Conservation (phyloP, 2,113 vertebrate genomes). For the Lamprotornis superbus region DNA sequence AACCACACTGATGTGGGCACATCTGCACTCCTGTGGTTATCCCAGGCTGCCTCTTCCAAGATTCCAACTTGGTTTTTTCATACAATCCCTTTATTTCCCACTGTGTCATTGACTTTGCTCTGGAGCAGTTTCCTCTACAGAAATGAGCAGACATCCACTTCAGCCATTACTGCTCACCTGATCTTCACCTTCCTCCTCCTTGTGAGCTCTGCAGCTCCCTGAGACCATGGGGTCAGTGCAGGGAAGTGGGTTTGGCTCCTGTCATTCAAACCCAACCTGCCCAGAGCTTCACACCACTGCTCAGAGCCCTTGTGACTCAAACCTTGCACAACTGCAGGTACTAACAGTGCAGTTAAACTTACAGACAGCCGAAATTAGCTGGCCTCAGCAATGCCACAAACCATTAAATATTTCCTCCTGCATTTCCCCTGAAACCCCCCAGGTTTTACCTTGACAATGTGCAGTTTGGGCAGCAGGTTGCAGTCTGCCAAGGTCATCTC, state of each 20-base stretch:
- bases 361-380: too few species aligned
- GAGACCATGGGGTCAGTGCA: not conserved
- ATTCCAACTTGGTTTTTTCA: not conserved
- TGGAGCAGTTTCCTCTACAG: not conserved
- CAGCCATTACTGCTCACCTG: not conserved
- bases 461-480: conserved; percentile 95
- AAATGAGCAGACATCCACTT: not conserved
- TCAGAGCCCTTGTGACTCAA: not conserved
- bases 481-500: conserved; percentile 97
- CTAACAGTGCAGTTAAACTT: not conserved
- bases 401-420: not conserved
- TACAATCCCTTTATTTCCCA: not conserved
- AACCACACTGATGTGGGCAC: fast-evolving
- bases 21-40: not conserved
- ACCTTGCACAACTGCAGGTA: fast-evolving
- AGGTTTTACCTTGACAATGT: conserved; percentile 89
- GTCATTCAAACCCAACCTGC: not conserved
- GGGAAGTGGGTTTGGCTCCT: not conserved
- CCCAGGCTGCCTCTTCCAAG: not conserved
- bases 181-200: not conserved
- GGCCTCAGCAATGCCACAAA: not conserved
- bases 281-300: not conserved
- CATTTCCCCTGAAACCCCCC: fast-evolving
- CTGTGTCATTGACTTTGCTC: not conserved
- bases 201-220: not conserved